Evolutionary conservation across 1,140 invertebrate species (phyloP).

Genomic region (Drosophila guanche): DNA sequence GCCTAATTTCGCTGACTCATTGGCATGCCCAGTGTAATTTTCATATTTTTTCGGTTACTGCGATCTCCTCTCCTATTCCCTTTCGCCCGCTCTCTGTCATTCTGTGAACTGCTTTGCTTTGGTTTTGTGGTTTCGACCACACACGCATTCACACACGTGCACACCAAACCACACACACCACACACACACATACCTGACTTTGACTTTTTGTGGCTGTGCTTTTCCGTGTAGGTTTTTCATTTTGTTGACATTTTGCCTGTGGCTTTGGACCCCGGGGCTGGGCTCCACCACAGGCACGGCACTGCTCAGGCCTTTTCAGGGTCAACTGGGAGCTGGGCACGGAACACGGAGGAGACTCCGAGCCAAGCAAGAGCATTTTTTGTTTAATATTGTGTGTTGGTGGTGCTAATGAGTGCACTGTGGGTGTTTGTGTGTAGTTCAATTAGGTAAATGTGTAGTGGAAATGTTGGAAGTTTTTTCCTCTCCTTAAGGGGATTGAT

Average conservation of each 20-base stretch:
- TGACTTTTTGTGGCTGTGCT: conserved; percentile 12
- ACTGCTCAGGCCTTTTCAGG: conserved; percentile 2
- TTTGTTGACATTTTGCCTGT: conserved; percentile 47
- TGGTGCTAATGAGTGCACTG: conserved; percentile 2
- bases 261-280: conserved; percentile 8
- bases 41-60: conserved; percentile 17
- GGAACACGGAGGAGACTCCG: not conserved
- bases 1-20: conserved; percentile 66
- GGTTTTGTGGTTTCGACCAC: conserved; percentile 43
- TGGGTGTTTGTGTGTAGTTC: too few species aligned
- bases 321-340: not conserved
- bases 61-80: conserved; percentile 1
- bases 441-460: too few species aligned
- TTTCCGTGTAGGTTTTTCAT: conserved; percentile 31
- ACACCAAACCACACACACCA: too few species aligned
- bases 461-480: too few species aligned
- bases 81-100: not conserved
- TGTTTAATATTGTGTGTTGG: conserved; percentile 5
- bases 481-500: too few species aligned
- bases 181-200: conserved; percentile 30
- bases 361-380: not conserved
- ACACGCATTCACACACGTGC: conserved; percentile 6
- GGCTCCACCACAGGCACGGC: not conserved
- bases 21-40: conserved; percentile 47
- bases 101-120: conserved; percentile 3